Evolutionary conservation across 2,888 invertebrate genomes (phyloP), one percentile per base, ranked within the genome.

Genomic region (Acheta domesticus): DNA sequence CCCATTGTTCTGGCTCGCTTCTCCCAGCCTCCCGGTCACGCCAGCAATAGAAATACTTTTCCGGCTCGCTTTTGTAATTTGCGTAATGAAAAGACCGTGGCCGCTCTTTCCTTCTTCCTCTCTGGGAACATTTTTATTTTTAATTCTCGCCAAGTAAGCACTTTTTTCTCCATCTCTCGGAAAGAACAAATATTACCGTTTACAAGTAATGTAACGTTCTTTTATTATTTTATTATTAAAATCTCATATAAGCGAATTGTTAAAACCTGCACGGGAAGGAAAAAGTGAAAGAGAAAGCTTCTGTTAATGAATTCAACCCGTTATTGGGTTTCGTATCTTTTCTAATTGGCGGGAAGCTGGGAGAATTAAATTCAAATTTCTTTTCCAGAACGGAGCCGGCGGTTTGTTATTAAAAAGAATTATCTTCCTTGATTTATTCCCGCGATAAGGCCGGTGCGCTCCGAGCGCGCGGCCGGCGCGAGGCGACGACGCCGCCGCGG

Each of bases 41-140:
- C 36, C 36, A 8, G 36, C 36, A 36, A 36, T 36, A 36, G 36
- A 36, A 36, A 36, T 36, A 36, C 36, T 36, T 36, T 62, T 62
- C 62, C 62, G 14, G 16, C 62, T 19, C 62, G 62, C 62, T 14
- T 62, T 62, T 62, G 62, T 62, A 62, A 62, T 62, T 62, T 62
- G 62, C 62, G 62, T 62, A 62, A 62, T 62, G 62, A 62, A 62
- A 62, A 62, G 62, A 62, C 62, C 62, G n/a, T n/a, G 62, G n/a
- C 62, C 62, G 62, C n/a, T n/a, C 62, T 62, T 62, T 62, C n/a
- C 62, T 62, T 62, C n/a, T 62, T 62, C n/a, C 62, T 62, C n/a
- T 62, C 62, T 62, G 62, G 62, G 62, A 62, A 62, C 14, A 19
- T 62, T 62, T 62, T 62, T 62, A 14, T 62, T 62, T 62, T 62